phyloP scores from a whole-genome alignment of 2,888 invertebrate genomes.

The Drosophila cyrtoloma region DNA sequence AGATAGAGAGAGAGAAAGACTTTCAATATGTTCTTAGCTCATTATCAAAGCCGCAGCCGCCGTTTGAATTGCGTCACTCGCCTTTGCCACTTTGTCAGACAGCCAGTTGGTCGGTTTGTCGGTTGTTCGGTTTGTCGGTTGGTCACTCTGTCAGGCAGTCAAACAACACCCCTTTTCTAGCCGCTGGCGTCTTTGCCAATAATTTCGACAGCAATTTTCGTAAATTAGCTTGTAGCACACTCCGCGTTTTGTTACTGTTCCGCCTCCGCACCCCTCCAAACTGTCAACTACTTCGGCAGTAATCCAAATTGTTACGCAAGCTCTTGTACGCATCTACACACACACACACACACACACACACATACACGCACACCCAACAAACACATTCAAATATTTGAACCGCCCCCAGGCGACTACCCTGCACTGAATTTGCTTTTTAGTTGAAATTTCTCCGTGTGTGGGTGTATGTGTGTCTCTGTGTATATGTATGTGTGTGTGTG shows the following conservation, averaged over 20 bases:
- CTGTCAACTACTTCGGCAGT: constrained; percentile 76
- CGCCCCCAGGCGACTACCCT: constrained; percentile 16
- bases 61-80: constrained; percentile 61
- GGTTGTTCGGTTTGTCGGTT: constrained; percentile 9
- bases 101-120: constrained; percentile 2
- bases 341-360: constrained; percentile 16
- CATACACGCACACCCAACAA: background rate
- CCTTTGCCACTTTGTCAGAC: constrained; percentile 4
- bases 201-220: constrained; percentile 79
- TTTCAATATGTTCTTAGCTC: constrained; percentile 73
- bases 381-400: constrained; percentile 33
- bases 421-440: constrained; percentile 53
- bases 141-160: constrained; percentile 16
- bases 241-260: constrained; percentile 10
- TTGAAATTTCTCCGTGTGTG: constrained; percentile 43
- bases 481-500: background rate
- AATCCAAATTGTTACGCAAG: constrained; percentile 79
- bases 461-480: background rate
- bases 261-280: background rate
- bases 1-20: constrained; percentile 25
- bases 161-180: constrained; percentile 27
- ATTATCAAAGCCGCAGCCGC: constrained; percentile 59
- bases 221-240: constrained; percentile 73
- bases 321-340: constrained; percentile 38
- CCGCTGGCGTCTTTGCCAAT: constrained; percentile 63